Evolutionary conservation across 2,113 vertebrate genomes (phyloP).

Genomic region (Helogale parvula): DNA sequence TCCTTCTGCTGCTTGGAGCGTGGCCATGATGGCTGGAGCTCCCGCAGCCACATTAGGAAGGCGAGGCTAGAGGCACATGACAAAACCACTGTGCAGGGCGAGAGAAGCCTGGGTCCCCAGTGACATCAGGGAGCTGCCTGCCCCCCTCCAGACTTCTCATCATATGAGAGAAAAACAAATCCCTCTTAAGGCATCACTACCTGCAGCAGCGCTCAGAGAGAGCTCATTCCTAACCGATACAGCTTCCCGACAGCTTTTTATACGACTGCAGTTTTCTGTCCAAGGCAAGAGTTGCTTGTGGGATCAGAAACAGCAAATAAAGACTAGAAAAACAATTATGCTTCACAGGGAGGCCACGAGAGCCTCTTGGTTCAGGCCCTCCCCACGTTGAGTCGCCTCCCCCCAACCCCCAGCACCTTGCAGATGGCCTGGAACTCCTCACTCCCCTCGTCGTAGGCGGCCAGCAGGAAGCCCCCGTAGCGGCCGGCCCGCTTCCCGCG

Average conservation of each 20-base stretch:
- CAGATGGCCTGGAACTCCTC: conserved; percentile 95
- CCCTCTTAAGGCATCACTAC: not conserved
- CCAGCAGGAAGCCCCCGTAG: conserved; percentile 94
- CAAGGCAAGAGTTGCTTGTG: not conserved
- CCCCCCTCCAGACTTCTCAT: too few relatives aligned
- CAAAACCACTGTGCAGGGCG: too few relatives aligned
- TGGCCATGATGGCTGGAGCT: not conserved
- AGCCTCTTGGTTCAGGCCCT: not conserved
- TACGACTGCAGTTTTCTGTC: not conserved
- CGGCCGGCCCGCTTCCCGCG: conserved; percentile 92
- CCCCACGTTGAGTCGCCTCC: accelerated
- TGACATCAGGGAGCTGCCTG: not conserved
- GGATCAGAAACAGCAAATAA: not conserved
- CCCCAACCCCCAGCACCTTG: conserved; percentile 85
- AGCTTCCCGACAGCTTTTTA: not conserved
- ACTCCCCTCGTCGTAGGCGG: conserved; percentile 92
- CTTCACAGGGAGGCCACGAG: accelerated
- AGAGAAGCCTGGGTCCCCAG: not conserved
- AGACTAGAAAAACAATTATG: not conserved
- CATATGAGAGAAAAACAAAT: not conserved
- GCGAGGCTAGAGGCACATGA: not conserved
- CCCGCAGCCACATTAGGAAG: not conserved
- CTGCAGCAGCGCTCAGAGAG: too few relatives aligned
- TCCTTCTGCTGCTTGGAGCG: not conserved
- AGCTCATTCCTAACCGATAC: not conserved